Evolutionary conservation across 2,113 vertebrate genomes (phyloP).

Genomic region (Corythornis vintsioides): DNA sequence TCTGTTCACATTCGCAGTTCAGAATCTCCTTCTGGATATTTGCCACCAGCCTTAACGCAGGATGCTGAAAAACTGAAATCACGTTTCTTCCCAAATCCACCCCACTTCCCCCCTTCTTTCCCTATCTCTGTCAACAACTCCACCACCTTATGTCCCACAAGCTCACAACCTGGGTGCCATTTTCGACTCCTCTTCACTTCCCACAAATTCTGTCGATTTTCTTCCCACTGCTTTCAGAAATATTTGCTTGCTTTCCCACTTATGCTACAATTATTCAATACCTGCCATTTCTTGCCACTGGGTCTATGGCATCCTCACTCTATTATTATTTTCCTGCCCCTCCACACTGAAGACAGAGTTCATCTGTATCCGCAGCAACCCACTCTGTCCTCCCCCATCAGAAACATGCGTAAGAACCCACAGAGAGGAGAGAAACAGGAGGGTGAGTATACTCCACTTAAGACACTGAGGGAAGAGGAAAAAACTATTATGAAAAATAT

Average conservation of each 20-base stretch:
- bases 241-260: not conserved
- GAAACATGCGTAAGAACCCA: not conserved
- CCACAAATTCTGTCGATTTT: conserved; percentile 59
- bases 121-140: conserved; percentile 28
- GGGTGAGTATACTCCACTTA: not conserved
- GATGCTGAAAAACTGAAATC: conserved; percentile 28
- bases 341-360: not conserved
- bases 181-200: conserved; percentile 46
- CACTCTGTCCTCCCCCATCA: not conserved
- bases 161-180: conserved; percentile 61
- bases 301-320: not conserved
- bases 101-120: not conserved
- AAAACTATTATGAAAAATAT: not conserved
- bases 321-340: not conserved
- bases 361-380: not conserved
- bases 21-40: conserved; percentile 62
- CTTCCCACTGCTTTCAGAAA: conserved; percentile 36
- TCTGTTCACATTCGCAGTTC: conserved; percentile 48
- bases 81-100: conserved; percentile 28
- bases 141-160: conserved; percentile 57
- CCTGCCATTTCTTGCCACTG: not conserved
- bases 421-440: not conserved
- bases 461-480: not conserved
- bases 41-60: conserved; percentile 33
- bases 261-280: not conserved